Conservation (phyloP, 2,888 invertebrate genomes). For the Nomada fabriciana region DNA sequence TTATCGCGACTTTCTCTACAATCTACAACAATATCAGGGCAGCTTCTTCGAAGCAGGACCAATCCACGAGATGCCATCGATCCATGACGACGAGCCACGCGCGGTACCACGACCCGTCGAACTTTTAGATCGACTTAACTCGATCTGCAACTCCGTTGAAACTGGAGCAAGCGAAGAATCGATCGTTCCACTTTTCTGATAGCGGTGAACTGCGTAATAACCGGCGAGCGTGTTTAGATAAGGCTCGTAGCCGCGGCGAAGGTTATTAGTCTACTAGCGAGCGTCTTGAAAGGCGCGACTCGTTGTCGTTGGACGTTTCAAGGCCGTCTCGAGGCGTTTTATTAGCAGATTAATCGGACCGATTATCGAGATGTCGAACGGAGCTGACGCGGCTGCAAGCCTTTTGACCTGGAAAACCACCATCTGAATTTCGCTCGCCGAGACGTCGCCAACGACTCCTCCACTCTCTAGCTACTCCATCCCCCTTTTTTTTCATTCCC, state of each 20-base stretch:
- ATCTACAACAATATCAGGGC: too few relatives aligned
- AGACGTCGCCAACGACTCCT: too few relatives aligned
- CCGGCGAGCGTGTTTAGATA: conserved; percentile 63
- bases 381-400: neutral
- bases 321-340: conserved; percentile 31
- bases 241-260: conserved; percentile 54
- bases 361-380: conserved; percentile 30
- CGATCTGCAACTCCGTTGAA: conserved; percentile 51
- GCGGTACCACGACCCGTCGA: conserved; percentile 3
- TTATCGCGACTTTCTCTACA: too few relatives aligned
- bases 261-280: conserved; percentile 61
- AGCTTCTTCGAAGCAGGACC: neutral
- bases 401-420: conserved; percentile 15
- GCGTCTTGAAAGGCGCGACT: conserved; percentile 14
- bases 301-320: conserved; percentile 40
- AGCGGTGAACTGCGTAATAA: conserved; percentile 66
- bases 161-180: conserved; percentile 67
- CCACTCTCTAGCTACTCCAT: too few relatives aligned
- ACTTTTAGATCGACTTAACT: conserved; percentile 58
- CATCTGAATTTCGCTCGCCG: too few relatives aligned
- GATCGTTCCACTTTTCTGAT: conserved; percentile 69
- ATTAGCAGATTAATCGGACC: conserved; percentile 44
- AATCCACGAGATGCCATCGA: neutral
- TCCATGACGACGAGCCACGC: neutral
- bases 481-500: neutral